Percentiles rank a stretch among this genome's conserved stretches.
Evolutionary conservation across 2,888 invertebrate species (phyloP).

Genomic region (Lasioglossum oenotherae): DNA sequence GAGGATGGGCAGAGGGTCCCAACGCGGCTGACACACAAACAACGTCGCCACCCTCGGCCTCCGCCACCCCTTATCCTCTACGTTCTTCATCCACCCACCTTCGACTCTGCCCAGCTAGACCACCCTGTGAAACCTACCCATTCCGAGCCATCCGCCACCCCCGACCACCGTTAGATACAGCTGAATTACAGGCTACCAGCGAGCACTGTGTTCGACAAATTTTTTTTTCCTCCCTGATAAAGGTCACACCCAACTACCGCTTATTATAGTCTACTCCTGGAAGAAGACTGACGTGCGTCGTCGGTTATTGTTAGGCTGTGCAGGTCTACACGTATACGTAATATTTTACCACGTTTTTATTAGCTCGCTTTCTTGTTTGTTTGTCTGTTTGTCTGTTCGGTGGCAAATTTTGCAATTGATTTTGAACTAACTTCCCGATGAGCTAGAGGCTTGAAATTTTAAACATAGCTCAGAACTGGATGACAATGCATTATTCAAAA

Average conservation of each 20-base stretch:
- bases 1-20: conserved; percentile 78
- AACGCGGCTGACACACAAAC: conserved; percentile 84
- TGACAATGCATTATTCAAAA: too few relatives aligned
- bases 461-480: too few relatives aligned
- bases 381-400: too few relatives aligned
- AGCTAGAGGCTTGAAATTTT: too few relatives aligned
- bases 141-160: conserved; percentile 59
- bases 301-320: neutral
- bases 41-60: conserved; percentile 73
- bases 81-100: conserved; percentile 70
- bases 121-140: conserved; percentile 60
- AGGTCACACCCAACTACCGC: neutral
- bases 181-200: conserved; percentile 79
- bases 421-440: too few relatives aligned
- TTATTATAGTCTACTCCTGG: neutral
- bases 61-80: conserved; percentile 52
- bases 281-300: neutral
- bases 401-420: too few relatives aligned
- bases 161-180: conserved; percentile 76
- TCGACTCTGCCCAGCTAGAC: conserved; percentile 69
- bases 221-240: neutral
- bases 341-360: too few relatives aligned
- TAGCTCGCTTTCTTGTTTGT: too few relatives aligned
- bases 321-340: neutral
- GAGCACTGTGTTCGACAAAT: conserved; percentile 6